A percentile compares a stretch with the other conserved stretches of the same genome.
Conservation (phyloP, 2,888 invertebrate species). For the Alcis repandata region DNA sequence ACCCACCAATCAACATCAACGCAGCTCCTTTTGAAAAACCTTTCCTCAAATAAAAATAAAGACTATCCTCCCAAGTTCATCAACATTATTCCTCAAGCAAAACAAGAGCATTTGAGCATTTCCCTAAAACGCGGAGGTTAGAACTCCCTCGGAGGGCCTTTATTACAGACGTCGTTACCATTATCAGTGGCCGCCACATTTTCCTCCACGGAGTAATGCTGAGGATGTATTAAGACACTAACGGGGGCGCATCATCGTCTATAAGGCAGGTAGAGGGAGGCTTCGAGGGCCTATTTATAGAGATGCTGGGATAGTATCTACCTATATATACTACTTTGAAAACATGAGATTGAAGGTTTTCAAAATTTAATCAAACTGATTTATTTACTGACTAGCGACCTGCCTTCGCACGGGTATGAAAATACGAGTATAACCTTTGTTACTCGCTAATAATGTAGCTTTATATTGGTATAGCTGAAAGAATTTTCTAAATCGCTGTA, state of each 20-base stretch:
- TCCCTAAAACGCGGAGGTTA: constrained; percentile 19
- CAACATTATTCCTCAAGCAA: constrained; percentile 16
- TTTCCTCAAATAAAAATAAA: constrained; percentile 6
- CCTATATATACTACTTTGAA: too few species aligned
- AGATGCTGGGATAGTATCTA: not conserved
- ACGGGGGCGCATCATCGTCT: constrained; percentile 45
- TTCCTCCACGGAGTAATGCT: constrained; percentile 46
- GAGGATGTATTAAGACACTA: constrained; percentile 48
- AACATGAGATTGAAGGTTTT: too few species aligned
- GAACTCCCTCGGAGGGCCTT: constrained; percentile 10
- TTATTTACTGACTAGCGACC: not conserved
- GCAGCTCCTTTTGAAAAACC: not conserved
- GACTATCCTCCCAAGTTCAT: constrained; percentile 7
- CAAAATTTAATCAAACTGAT: too few species aligned
- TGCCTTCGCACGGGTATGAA: too few species aligned
- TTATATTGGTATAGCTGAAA: too few species aligned
- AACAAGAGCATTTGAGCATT: constrained; percentile 21
- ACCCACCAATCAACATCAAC: not conserved
- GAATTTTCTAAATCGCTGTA: too few species aligned
- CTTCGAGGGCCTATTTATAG: constrained; percentile 22
- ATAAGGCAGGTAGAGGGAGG: constrained; percentile 37
- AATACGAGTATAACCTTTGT: too few species aligned
- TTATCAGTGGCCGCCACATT: constrained; percentile 46
- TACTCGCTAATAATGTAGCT: too few species aligned
- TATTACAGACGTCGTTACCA: constrained; percentile 24